A percentile compares a stretch with the other conserved stretches of the same genome.
Evolutionary conservation across 2,888 invertebrate genomes (phyloP).

Genomic region (Embidobia sp.): DNA sequence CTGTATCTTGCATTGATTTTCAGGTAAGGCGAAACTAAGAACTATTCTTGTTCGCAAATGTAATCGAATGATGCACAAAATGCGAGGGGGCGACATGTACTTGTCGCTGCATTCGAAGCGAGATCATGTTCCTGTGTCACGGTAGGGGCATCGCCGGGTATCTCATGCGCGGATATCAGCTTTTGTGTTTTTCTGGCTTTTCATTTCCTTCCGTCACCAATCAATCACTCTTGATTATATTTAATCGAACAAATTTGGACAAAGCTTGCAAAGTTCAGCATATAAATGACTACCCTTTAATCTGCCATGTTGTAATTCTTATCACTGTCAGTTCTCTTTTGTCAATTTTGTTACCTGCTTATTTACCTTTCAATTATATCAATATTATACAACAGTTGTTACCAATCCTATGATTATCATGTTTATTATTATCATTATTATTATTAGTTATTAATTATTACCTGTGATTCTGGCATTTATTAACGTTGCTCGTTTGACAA

Average conservation of each 20-base stretch:
- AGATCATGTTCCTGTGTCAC: constrained; percentile 75
- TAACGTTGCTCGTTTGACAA: too few species aligned
- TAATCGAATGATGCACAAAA: constrained; percentile 68
- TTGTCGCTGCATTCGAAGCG: constrained; percentile 64
- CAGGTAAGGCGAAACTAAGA: constrained; percentile 78
- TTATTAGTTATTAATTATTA: too few species aligned
- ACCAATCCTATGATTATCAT: too few species aligned
- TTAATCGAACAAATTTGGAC: constrained; percentile 16
- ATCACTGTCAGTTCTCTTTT: too few species aligned
- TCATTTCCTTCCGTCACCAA: constrained; percentile 29
- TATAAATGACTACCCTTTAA: constrained; percentile 53
- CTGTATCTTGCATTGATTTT: constrained; percentile 74
- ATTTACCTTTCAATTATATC: too few species aligned
- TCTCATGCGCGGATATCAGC: constrained; percentile 48
- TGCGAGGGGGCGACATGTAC: constrained; percentile 68
- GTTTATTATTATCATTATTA: too few species aligned
- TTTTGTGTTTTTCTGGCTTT: constrained; percentile 40
- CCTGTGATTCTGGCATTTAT: too few species aligned
- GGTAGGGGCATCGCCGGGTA: constrained; percentile 72
- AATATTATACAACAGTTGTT: too few species aligned
- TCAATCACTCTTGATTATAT: too few species aligned
- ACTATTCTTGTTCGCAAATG: constrained; percentile 55
- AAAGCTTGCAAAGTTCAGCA: constrained; percentile 52
- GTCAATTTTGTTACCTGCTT: too few species aligned
- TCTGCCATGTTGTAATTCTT: too few species aligned